Evolutionary conservation across 2,888 invertebrate species (phyloP).

Genomic region (Stenodema calcarata): DNA sequence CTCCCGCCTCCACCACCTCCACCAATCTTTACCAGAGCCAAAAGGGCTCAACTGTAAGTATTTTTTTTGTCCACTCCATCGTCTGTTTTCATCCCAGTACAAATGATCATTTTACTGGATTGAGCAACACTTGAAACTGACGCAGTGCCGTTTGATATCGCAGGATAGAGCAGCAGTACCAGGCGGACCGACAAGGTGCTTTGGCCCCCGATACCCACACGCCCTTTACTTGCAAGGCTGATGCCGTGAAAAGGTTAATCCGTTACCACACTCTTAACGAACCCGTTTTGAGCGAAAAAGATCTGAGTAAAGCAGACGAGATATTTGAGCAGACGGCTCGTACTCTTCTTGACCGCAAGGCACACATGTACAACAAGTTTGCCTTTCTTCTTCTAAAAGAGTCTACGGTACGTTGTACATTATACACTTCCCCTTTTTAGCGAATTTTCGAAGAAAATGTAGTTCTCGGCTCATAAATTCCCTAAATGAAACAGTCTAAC

Average conservation of each 20-base stretch:
- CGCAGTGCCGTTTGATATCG: conserved; percentile 50
- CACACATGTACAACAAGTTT: conserved; percentile 76
- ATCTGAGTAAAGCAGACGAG: conserved; percentile 72
- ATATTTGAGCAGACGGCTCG: conserved; percentile 73
- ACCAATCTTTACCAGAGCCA: conserved; percentile 54
- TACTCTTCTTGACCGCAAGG: conserved; percentile 74
- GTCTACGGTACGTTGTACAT: conserved; percentile 71
- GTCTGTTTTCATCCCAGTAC: no score
- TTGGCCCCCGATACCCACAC: conserved; percentile 75
- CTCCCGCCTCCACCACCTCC: conserved; percentile 51
- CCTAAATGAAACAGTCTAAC: no score
- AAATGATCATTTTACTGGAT: no score
- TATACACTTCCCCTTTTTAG: no score
- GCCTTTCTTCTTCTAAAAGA: conserved; percentile 76
- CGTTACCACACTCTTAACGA: conserved; percentile 79
- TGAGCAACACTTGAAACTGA: neutral
- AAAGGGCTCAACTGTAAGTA: conserved; percentile 56
- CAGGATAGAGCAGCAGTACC: conserved; percentile 77
- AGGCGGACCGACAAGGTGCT: conserved; percentile 77
- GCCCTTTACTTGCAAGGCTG: conserved; percentile 74
- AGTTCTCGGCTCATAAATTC: no score
- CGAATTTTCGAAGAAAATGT: no score
- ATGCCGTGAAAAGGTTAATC: conserved; percentile 77
- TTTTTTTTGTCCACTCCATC: neutral
- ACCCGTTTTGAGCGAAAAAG: conserved; percentile 69